phyloP scores from a whole-genome alignment of 1,140 invertebrate genomes.

The Lasioglossum albipes region DNA sequence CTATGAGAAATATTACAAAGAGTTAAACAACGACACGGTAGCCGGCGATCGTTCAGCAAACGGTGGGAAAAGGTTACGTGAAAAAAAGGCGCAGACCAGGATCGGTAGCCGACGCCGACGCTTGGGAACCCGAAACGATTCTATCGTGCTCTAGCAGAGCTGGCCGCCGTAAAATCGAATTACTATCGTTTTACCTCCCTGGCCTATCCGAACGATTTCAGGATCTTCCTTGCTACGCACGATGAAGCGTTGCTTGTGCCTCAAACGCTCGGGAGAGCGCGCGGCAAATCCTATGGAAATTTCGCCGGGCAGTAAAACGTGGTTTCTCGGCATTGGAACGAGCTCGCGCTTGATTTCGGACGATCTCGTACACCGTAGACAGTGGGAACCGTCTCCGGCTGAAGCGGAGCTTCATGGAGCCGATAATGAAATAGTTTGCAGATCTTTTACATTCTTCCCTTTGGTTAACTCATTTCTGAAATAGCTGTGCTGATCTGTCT shows the following conservation, averaged over 20 bases:
- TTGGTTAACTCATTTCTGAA: too few species aligned
- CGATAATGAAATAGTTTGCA: not conserved
- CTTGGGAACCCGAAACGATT: constrained; percentile 46
- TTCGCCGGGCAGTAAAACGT: constrained; percentile 24
- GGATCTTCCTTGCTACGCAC: not conserved
- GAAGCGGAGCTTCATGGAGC: not conserved
- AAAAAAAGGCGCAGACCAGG: constrained; percentile 46
- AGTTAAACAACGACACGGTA: constrained; percentile 69
- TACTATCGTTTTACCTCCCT: constrained; percentile 29
- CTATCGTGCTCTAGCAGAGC: constrained; percentile 3
- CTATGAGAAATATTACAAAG: constrained; percentile 69
- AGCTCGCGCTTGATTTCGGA: constrained; percentile 10
- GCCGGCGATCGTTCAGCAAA: constrained; percentile 61
- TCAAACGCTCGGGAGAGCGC: not conserved
- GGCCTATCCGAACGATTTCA: constrained; percentile 38
- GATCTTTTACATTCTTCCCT: not conserved
- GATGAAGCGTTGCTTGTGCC: constrained; percentile 5
- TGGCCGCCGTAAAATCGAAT: constrained; percentile 36
- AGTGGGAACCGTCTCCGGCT: not conserved
- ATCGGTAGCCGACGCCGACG: not conserved
- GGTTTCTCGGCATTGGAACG: not conserved
- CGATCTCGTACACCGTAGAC: not conserved
- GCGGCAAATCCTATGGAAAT: constrained; percentile 41
- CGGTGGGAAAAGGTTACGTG: constrained; percentile 52
- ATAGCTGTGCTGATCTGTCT: too few species aligned